Percentiles rank a stretch among this genome's conserved stretches.
Conservation (phyloP, 2,113 vertebrate genomes). For the Catharus fuscescens region DNA sequence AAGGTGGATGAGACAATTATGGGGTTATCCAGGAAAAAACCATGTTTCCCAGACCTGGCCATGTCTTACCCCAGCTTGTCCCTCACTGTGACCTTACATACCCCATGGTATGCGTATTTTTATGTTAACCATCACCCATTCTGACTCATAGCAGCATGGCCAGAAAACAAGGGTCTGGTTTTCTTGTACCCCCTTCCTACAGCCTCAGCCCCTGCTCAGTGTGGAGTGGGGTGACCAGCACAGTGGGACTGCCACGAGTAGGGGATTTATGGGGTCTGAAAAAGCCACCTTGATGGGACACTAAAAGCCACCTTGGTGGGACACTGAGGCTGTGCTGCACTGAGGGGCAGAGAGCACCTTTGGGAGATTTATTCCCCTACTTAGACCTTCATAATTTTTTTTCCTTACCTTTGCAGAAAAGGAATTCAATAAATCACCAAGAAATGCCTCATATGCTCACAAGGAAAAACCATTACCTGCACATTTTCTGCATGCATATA, state of each 20-base stretch:
- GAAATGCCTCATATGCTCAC: not conserved
- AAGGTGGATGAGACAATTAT: not conserved
- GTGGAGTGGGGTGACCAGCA: not conserved
- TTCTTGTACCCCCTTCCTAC: not conserved
- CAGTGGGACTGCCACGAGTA: not conserved
- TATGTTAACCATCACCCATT: not conserved
- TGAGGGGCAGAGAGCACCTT: not conserved
- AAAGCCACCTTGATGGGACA: not conserved
- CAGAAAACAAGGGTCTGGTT: not conserved
- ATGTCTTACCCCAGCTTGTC: not conserved
- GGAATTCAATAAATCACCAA: conserved; percentile 41
- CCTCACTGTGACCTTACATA: not conserved
- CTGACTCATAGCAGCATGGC: not conserved
- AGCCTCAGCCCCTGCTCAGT: not conserved
- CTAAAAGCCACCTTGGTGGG: not conserved
- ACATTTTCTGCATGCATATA: conserved; percentile 21
- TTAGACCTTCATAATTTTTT: conserved; percentile 1
- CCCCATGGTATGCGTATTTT: not conserved
- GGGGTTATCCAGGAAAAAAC: not conserved
- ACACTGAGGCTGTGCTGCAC: not conserved
- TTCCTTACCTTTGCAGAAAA: conserved; percentile 31
- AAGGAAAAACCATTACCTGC: conserved; percentile 63
- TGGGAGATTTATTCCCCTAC: not conserved
- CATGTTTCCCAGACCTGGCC: not conserved
- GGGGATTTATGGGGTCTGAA: not conserved